phyloP scores from a whole-genome alignment of 2,113 vertebrate species.

The Ctenomys sociabilis region DNA sequence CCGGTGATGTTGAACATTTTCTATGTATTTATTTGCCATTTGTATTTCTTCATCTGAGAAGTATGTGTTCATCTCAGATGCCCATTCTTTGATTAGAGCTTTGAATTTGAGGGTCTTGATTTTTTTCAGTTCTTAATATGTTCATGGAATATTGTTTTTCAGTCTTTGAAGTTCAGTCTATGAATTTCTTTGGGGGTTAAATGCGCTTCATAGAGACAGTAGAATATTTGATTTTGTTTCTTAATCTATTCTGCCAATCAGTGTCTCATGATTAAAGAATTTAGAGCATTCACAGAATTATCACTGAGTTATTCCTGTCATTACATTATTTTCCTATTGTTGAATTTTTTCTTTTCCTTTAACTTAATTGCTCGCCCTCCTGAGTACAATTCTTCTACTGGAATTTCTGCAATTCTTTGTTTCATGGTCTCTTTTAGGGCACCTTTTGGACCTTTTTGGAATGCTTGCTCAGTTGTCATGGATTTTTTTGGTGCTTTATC shows the following conservation, averaged over 20 bases:
- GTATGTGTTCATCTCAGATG: background rate
- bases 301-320: background rate
- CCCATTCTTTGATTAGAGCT: background rate
- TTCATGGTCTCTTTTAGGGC: background rate
- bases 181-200: background rate
- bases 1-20: background rate
- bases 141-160: background rate
- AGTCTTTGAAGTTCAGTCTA: background rate
- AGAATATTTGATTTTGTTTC: background rate
- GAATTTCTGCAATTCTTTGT: background rate
- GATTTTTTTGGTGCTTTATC: background rate
- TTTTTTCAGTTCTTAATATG: too few species aligned
- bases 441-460: background rate
- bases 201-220: too few species aligned
- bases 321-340: background rate
- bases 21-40: background rate
- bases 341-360: background rate
- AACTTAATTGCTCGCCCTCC: background rate
- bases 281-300: background rate
- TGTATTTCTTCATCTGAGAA: background rate
- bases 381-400: background rate
- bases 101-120: too few species aligned
- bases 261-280: background rate
- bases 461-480: background rate
- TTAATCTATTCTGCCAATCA: background rate